A percentile compares a stretch with the other conserved stretches of the same genome.
phyloP scores from a whole-genome alignment of 2,113 vertebrate species.

The Syngnathoides biaculeatus region DNA sequence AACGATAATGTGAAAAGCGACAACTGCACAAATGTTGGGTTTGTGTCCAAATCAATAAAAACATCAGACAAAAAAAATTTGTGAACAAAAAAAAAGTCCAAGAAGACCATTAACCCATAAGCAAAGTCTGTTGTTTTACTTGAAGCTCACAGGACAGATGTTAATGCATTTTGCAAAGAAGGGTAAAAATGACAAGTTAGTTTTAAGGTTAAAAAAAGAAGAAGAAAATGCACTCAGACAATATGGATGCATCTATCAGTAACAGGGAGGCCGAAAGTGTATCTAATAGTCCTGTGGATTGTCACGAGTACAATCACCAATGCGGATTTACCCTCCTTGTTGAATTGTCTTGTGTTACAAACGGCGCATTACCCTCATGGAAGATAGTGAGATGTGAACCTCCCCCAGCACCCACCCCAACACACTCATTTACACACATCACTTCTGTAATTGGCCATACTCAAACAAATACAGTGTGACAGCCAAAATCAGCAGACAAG shows the following conservation, averaged over 20 bases:
- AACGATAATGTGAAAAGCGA: too few relatives aligned
- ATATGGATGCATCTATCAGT: neutral
- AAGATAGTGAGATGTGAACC: constrained; percentile 46
- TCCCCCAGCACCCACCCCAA: constrained; percentile 3
- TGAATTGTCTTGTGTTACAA: constrained; percentile 39
- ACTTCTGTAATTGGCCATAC: constrained; percentile 56
- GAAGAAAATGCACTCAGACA: neutral
- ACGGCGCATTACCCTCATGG: constrained; percentile 42
- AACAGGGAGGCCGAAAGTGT: neutral
- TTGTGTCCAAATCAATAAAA: neutral
- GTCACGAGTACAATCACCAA: constrained; percentile 71
- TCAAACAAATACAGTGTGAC: constrained; percentile 74
- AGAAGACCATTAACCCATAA: neutral
- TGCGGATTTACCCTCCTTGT: constrained; percentile 49
- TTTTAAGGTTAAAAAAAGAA: neutral
- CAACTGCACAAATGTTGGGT: too few relatives aligned
- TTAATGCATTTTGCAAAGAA: neutral
- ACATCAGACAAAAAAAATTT: neutral
- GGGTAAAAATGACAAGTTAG: neutral
- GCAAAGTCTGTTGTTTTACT: neutral
- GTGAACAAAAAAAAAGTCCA: neutral
- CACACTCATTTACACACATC: constrained; percentile 13
- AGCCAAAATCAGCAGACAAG: constrained; percentile 73
- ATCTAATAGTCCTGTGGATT: constrained; percentile 7
- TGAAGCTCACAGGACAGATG: neutral